A percentile compares a stretch with the other conserved stretches of the same genome.
These are phyloP conservation scores for Drosophila orosa DNA, from an alignment of 1,140 invertebrate species.

Conservation along the genomic window DNA sequence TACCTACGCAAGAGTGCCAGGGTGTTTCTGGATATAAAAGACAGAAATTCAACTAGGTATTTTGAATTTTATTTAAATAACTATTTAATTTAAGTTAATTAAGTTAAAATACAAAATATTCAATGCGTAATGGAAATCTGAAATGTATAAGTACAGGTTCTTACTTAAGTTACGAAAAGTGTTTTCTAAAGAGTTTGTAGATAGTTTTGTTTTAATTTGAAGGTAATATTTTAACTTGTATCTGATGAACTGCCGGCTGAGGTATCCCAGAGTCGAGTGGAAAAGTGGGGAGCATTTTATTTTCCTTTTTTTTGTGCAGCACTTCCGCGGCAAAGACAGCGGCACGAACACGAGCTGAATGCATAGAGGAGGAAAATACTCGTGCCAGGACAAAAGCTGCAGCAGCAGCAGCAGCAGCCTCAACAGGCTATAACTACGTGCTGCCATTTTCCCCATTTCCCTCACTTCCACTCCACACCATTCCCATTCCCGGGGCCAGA, in stretches of 20 bases:
- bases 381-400: conserved; percentile 54
- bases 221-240: not conserved
- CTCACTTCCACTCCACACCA: not conserved
- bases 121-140: not conserved
- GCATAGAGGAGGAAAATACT: conserved; percentile 60
- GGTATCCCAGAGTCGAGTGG: conserved; percentile 22
- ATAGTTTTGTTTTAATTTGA: not conserved
- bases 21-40: not conserved
- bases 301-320: conserved; percentile 61
- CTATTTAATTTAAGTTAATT: no score
- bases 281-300: conserved; percentile 12
- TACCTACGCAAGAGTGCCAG: not conserved
- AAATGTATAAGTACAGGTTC: not conserved
- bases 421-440: conserved; percentile 64
- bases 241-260: not conserved
- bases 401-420: conserved; percentile 51
- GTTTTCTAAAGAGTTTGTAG: not conserved
- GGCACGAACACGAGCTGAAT: conserved; percentile 65
- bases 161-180: no score
- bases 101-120: not conserved
- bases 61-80: not conserved
- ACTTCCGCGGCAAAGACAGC: conserved; percentile 61
- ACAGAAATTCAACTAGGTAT: not conserved
- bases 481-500: conserved; percentile 38
- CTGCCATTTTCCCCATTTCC: conserved; percentile 16